A percentile compares a stretch with the other conserved stretches of the same genome.
Evolutionary conservation across 2,797 vertebrate species (phyloP).

Genomic region (Eremophila alpestris): DNA sequence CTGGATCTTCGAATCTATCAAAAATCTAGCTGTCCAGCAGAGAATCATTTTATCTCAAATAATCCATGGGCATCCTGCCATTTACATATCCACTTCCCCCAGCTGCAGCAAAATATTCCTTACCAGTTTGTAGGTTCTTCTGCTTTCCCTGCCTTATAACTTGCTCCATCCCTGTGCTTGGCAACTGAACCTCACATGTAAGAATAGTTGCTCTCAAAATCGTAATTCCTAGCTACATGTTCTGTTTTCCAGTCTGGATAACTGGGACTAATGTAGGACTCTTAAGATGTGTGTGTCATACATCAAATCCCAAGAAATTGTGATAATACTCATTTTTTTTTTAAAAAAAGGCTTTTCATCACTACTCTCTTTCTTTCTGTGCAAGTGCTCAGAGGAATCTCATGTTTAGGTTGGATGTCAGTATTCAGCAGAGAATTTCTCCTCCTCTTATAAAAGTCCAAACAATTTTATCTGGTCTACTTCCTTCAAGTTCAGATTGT

Average conservation of each 20-base stretch:
- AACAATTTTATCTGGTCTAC: constrained; percentile 25
- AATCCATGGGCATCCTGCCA: neutral
- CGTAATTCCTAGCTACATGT: neutral
- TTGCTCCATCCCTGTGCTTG: neutral
- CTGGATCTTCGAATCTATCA: neutral
- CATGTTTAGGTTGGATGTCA: neutral
- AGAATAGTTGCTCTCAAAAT: neutral
- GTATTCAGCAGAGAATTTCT: constrained; percentile 4
- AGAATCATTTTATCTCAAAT: neutral
- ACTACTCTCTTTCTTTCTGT: neutral
- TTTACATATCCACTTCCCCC: neutral
- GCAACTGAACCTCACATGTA: neutral
- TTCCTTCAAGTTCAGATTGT: neutral
- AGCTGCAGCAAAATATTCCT: neutral
- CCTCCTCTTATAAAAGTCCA: neutral
- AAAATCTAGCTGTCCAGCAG: neutral
- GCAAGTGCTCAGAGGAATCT: neutral
- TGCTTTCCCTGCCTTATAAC: neutral
- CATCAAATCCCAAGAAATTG: neutral
- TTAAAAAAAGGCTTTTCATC: neutral
- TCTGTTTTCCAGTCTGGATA: neutral
- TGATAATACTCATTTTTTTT: neutral
- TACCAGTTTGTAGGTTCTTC: neutral
- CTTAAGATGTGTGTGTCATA: neutral
- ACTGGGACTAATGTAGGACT: neutral